Conservation (phyloP, 1,140 invertebrate species). For the Penaeus vannamei region DNA sequence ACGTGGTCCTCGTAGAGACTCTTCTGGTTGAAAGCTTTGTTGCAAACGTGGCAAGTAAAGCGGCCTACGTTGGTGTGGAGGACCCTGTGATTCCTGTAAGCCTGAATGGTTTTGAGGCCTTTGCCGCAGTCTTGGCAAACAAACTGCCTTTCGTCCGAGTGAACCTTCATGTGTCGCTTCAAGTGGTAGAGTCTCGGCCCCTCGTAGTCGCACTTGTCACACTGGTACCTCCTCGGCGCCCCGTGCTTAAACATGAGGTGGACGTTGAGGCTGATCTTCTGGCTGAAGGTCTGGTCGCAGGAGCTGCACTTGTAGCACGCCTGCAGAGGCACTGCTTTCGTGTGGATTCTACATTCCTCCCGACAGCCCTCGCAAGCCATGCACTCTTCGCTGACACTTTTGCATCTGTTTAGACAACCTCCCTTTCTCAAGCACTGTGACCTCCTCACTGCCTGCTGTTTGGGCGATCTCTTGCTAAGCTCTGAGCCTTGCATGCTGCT, state of each 20-base stretch:
- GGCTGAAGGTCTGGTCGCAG: slow-evolving; percentile 28
- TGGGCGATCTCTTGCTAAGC: no score
- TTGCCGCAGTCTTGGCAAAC: slow-evolving; percentile 42
- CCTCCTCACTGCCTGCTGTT: no score
- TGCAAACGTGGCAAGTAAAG: slow-evolving; percentile 41
- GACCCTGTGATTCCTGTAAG: slow-evolving; percentile 39
- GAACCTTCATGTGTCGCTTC: slow-evolving; percentile 53
- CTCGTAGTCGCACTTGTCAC: slow-evolving; percentile 55
- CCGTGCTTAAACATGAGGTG: slow-evolving; percentile 43
- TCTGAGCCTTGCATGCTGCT: no score
- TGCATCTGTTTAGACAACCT: neutral
- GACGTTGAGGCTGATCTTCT: slow-evolving; percentile 35
- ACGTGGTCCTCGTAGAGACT: slow-evolving; percentile 45
- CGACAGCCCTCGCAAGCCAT: neutral
- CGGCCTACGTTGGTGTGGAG: slow-evolving; percentile 50
- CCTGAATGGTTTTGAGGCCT: slow-evolving; percentile 44
- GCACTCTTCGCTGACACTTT: slow-evolving; percentile 4
- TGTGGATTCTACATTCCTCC: slow-evolving; percentile 1
- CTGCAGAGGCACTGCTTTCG: neutral
- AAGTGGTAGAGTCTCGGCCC: slow-evolving; percentile 56
- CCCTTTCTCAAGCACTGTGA: no score
- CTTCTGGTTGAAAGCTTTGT: slow-evolving; percentile 44
- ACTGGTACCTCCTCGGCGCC: slow-evolving; percentile 41
- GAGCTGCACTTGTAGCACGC: neutral
- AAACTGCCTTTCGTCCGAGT: slow-evolving; percentile 36